Percentiles rank a stretch among this genome's conserved stretches.
Evolutionary conservation across 2,113 vertebrate species (phyloP).

Genomic region (Speoplatyrhinus poulsoni): DNA sequence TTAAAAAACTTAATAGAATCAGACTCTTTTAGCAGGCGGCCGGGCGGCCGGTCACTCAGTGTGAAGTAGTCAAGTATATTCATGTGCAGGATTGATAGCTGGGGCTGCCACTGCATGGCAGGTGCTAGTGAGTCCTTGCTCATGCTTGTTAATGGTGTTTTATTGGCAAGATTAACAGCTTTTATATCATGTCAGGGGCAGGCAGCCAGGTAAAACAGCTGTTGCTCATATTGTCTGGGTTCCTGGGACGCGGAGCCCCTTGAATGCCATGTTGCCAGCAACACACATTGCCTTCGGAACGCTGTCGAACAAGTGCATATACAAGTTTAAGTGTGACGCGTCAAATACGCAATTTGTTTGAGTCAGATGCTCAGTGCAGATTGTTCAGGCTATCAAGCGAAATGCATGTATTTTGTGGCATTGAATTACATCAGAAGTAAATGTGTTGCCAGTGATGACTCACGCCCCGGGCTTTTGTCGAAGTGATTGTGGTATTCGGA

Average conservation of each 20-base stretch:
- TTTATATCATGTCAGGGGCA: constrained; percentile 72
- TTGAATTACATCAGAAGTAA: constrained; percentile 18
- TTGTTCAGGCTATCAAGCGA: too few relatives aligned
- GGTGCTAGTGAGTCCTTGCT: constrained; percentile 62
- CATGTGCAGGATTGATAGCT: constrained; percentile 45
- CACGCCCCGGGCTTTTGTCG: constrained; percentile 10
- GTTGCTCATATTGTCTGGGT: constrained; percentile 68
- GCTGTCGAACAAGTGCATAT: constrained; percentile 32
- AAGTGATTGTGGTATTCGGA: constrained; percentile 15
- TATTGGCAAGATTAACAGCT: constrained; percentile 72
- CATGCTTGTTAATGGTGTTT: constrained; percentile 71
- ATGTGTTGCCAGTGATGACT: constrained; percentile 23
- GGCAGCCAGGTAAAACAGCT: constrained; percentile 72
- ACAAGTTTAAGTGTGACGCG: constrained; percentile 22
- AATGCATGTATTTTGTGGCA: background rate
- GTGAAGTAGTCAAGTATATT: constrained; percentile 22
- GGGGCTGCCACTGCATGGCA: constrained; percentile 48
- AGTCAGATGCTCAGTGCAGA: too few relatives aligned
- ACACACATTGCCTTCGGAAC: constrained; percentile 49
- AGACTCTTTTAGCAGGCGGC: constrained; percentile 1
- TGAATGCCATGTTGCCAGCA: constrained; percentile 61
- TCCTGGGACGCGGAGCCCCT: constrained; percentile 51
- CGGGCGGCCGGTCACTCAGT: constrained; percentile 6
- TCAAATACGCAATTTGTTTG: too few relatives aligned
- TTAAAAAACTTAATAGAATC: constrained; percentile 21